Evolutionary conservation across 30 jellyfish, hydroid and myxozoan genomes (phyloP), one percentile per base, ranked within the genome.

Genomic region (Chrysaora quinquecirrha): DNA sequence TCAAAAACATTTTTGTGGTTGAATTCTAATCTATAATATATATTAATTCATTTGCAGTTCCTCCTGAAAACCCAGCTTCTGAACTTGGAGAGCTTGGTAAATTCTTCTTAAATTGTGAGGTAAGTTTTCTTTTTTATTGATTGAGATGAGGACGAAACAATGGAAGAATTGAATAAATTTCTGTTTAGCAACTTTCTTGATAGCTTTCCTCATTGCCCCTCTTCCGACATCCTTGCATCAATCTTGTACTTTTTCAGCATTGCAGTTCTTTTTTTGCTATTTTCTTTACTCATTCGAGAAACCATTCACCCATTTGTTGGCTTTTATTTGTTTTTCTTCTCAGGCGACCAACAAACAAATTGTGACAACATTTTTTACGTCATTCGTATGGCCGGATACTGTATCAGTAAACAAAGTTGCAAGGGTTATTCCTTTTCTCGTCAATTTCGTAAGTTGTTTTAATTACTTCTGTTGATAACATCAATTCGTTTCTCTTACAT

Each of bases 331-430:
- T 30, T 52, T 9, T 38, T 38, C 14, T 19, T 88, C 58, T 27
- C 78, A 89, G 97, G 87, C 64, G 1, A 80, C 94, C 6, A 80
- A 65, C 46, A 33, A 38, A 7, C 35, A 56, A 24, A 29, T 71
- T 38, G 47, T 89, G 25, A 60, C 52, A 30, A 89, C 94, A 19
- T 14, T 81, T 48, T 89, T 89, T 64, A 73, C 84, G 1, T 87
- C 94, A 33, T 79, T 89, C 54, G 74, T 88, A 0, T 89, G 97
- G 97, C 94, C 97, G 18, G 97, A 89, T 66, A 69, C 97, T 14
- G 80, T 50, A 3, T 63, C 83, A 0, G 90, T 82, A 10, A 72
- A 80, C 31, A 81, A 79, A 48, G 66, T 80, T 29, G 80, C 83
- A 19, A 72, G 87, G 1, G 86, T 89, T 23, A 60, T 89, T 24